phyloP scores from a whole-genome alignment of 2,888 invertebrate species.

The Lasioglossum marginatum region DNA sequence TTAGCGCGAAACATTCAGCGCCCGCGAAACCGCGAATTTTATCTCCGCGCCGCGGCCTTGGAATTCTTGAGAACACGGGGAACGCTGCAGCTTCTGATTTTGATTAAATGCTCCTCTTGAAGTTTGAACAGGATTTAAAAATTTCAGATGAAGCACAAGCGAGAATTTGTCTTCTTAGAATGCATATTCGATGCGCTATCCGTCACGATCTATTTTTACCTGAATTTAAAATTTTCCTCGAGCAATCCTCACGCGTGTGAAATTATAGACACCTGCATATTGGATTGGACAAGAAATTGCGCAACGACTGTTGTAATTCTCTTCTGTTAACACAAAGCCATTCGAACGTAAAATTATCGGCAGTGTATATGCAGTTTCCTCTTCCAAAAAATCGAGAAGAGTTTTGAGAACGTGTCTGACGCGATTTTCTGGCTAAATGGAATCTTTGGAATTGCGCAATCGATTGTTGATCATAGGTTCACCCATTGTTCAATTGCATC shows the following conservation, averaged over 20 bases:
- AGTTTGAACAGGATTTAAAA: too few species aligned
- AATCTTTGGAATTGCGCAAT: neutral
- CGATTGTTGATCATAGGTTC: neutral
- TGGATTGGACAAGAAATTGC: neutral
- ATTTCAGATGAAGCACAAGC: neutral
- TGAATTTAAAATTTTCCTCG: neutral
- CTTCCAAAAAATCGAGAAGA: neutral
- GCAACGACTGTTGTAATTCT: neutral
- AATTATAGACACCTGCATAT: constrained; percentile 1
- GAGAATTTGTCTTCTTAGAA: too few species aligned
- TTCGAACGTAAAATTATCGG: neutral
- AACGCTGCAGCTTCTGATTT: neutral
- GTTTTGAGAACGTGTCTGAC: neutral
- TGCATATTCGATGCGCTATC: neutral
- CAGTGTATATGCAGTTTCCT: neutral
- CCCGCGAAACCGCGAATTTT: constrained; percentile 20
- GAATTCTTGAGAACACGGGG: constrained; percentile 13
- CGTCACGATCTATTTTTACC: neutral
- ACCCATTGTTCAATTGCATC: neutral
- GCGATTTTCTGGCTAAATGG: neutral
- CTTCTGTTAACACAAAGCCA: neutral
- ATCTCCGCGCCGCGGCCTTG: constrained; percentile 4
- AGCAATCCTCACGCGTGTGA: neutral
- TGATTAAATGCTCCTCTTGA: neutral
- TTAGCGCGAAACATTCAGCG: constrained; percentile 31